Conservation (phyloP, 2,113 vertebrate species). For the Rhynchomys soricoides region DNA sequence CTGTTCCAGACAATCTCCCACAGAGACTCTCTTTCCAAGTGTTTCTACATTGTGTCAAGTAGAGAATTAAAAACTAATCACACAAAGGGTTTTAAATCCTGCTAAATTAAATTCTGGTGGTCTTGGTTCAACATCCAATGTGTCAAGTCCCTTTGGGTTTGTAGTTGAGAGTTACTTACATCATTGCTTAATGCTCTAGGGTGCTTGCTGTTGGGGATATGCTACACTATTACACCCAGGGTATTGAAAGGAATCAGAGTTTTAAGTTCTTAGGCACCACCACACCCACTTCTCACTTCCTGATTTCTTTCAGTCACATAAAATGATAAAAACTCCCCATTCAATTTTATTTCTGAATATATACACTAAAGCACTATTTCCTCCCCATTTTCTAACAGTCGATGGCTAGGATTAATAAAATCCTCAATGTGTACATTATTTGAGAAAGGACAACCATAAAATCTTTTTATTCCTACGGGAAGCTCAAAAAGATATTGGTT, state of each 20-base stretch:
- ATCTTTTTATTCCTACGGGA: conserved; percentile 40
- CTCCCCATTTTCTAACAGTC: conserved; percentile 39
- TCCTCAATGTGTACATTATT: not conserved
- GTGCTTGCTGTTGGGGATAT: not conserved
- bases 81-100: not conserved
- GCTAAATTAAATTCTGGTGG: not conserved
- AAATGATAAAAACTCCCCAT: not conserved
- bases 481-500: conserved; percentile 35
- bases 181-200: not conserved
- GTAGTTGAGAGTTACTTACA: not conserved
- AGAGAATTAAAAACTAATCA: not conserved
- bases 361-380: not conserved
- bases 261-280: not conserved
- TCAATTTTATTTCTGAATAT: conserved; percentile 45
- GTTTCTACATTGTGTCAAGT: not conserved
- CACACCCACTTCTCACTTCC: not conserved
- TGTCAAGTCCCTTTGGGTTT: conserved; percentile 44
- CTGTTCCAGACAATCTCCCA: not conserved
- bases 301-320: conserved; percentile 20
- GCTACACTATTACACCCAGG: not conserved
- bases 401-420: not conserved
- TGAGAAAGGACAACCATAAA: conserved; percentile 45
- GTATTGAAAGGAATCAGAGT: not conserved
- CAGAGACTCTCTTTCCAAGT: not conserved
- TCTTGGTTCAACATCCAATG: not conserved